A percentile compares a stretch with the other conserved stretches of the same genome.
Conservation (phyloP, 2,113 vertebrate species). For the mouse (Mus musculus) region GRCm39 chr1:193964501-193965000, state of each 20-base stretch:
- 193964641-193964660: neutral
- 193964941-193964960: neutral
- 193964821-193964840: neutral
- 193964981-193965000: conserved; percentile 54
- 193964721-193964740: neutral
- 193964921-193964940: conserved; percentile 8
- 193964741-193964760: neutral
- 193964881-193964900: neutral
- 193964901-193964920: neutral
- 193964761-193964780: too few relatives aligned
- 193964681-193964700: neutral
- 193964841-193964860: neutral
- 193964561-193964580: neutral
- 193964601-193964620: neutral
- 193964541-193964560: neutral
- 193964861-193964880: neutral
- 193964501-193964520: neutral
- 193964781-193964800: neutral
- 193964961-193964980: conserved; percentile 19
- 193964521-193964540: neutral
- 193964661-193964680: neutral
- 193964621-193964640: neutral
- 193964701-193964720: neutral
- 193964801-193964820: too few relatives aligned
- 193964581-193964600: neutral